Percentiles rank a stretch among this genome's conserved stretches.
Conservation (phyloP, 23 tunicate genomes). For the Diplosoma virens region DNA sequence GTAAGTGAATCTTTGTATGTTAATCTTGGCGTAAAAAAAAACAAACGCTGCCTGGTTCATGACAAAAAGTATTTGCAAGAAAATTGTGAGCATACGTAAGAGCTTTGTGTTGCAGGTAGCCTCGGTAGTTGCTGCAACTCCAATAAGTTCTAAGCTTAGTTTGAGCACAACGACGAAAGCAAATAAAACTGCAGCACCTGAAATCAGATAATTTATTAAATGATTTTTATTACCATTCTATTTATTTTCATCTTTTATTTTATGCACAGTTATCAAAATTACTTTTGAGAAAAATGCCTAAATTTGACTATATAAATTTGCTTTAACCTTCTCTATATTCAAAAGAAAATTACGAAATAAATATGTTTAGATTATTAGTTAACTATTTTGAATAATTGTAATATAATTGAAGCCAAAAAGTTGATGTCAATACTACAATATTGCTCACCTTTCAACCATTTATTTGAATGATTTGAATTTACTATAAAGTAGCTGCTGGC, state of each 20-base stretch:
- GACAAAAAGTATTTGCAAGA: neutral
- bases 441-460: constrained; percentile 12
- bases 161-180: neutral
- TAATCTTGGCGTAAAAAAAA: constrained; percentile 1
- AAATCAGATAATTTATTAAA: too few species aligned
- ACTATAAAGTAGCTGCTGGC: neutral
- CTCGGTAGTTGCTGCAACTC: neutral
- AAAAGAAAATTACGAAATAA: too few species aligned
- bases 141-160: neutral
- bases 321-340: too few species aligned
- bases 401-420: too few species aligned
- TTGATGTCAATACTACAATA: neutral
- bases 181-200: neutral
- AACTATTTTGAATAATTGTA: too few species aligned
- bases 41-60: neutral
- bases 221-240: too few species aligned
- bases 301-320: too few species aligned
- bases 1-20: neutral
- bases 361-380: too few species aligned
- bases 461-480: neutral
- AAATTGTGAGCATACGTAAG: neutral
- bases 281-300: too few species aligned
- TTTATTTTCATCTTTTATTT: too few species aligned
- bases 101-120: neutral
- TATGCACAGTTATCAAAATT: too few species aligned